Evolutionary conservation across 2,113 vertebrate genomes (phyloP), one percentile per base, ranked within the genome.

Genomic region (Tragelaphus imberbis): DNA sequence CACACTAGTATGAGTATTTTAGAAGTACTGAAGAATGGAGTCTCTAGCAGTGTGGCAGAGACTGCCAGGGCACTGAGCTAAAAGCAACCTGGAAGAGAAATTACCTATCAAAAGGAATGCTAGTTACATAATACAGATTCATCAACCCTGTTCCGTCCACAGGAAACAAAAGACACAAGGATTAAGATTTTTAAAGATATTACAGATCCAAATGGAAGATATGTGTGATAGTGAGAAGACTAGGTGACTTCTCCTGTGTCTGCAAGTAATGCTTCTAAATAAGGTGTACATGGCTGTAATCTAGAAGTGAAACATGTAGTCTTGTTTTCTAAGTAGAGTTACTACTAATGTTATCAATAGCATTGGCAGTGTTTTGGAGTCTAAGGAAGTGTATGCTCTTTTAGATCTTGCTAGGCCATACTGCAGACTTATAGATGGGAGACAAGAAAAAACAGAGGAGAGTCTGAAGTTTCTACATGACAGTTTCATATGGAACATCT

Each of bases 21-120:
- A n/a, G 19, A 71, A 23, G 2, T 12, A 5, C n/a, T 53, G 21
- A 58, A 75, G 28, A 23, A 56, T 36, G 14, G 27, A 77, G 23
- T 2, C 28, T 68, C 4, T 40, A 10, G 36, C 3, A 1, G 3
- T 49, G 7, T 1, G 6, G 0, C 5, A 27, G 4, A 6, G 33
- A 14, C 30, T 65, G 28, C 40, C 44, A 19, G 21, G 7, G 27
- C 21, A 44, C 14, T 65, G 47, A 55, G 5, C 33, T 91, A 65
- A 84, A 16, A 79, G 53, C 33, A 68, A 55, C 10, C 16, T 8
- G 14, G 8, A 56, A 89, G 8, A 58, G 36, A 92, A 49, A 53
- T 61, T 3, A 68, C 16, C 23, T 55, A 44, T 25, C 53, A 49
- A 84, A 51, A 94, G 44, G 9, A 77, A 91, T 40, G 75, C 7